Base-by-base conservation (phyloP, 2,797 vertebrate species). In the Discoglossus pictus region DNA sequence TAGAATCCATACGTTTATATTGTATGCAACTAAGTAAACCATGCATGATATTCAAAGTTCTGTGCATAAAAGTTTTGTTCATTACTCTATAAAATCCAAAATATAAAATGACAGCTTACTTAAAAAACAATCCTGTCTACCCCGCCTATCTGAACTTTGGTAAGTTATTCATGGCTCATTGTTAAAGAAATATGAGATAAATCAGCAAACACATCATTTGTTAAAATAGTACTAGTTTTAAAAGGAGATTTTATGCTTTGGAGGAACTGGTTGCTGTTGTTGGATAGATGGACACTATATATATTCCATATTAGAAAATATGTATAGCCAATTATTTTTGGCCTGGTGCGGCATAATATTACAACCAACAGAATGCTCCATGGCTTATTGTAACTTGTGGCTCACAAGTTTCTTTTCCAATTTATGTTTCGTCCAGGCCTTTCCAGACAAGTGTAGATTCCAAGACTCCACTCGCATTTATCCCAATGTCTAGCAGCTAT, bases 381-480 rank as follows among this genome's bases (percentile, higher is more conserved):
- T 42, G 40, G 67, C n/a, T 63, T 70, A 44, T 62, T 62, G 67
- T 70, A 62, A 63, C 44, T 43, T 56, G 54, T 63, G 34, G 42
- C 67, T 42, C 43, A 42, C 40, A 43, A 43, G 6, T 12, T 39
- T 58, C 12, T 23, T 50, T 71, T 71, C 68, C 68, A 71, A 21
- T 7, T 36, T 24, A 27, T 4, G 43, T 43, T 40, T 70, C 46
- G 36, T 63, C 61, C 68, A 71, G 52, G 36, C 25, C 44, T 71
- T 63, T 63, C 67, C 53, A 71, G 60, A 71, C 68, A 52, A 63
- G 60, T 48, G 39, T 44, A 43, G 35, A 11, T 64, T 71, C 68
- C 68, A 71, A 71, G 34, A 31, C 52, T 71, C 43, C 23, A 39
- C 51, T 21, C 54, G 31, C 51, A 27, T 52, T 58, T 71, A 31